Evolutionary conservation across 1,140 invertebrate species (phyloP), one percentile per base, ranked within the genome.

Genomic region (Nephotettix cincticeps): DNA sequence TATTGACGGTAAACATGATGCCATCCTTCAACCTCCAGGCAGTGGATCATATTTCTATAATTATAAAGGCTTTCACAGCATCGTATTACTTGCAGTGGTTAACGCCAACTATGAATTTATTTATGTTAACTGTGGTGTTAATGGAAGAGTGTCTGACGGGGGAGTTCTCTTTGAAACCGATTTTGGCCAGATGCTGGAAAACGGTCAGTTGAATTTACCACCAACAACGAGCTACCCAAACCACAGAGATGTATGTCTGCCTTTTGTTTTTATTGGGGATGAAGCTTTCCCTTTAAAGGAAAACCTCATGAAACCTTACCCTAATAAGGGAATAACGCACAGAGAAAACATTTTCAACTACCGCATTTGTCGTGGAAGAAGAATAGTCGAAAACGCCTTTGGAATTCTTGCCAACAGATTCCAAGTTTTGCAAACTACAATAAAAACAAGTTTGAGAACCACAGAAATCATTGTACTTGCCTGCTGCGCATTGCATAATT

Each of bases 61-160:
- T 75, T 83, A 84, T 65, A 85, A 85, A 72, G 63, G 75, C 1
- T 78, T 71, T 72, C 84, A 80, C 75, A 82, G 79, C 25, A 79
- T 83, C 30, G 81, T 85, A 30, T 72, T 85, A 14, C 73, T 84
- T 43, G 84, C 80, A 1, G 54, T 85, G 14, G 83, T 83, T 40
- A 82, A 86, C 77, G 80, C 1, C 76, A 64, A 83, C 68, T 84
- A 78, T 71, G 78, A 80, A 71, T 85, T 84, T 75, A 76, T 80
- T 25, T 74, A 69, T 56, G 73, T 84, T 29, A 80, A 85, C 73
- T 76, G 84, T 14, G 82, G 82, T 45, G 75, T 78, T 4, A 81
- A 80, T 71, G 81, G 81, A 14, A 81, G 76, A 71, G 75, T 81
- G 72, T 75, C 78, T 54, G 81, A 84, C 75, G 77, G 78, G 1